Evolutionary conservation across 2,797 vertebrate genomes (phyloP).

Genomic region (Centropyge bicolor): DNA sequence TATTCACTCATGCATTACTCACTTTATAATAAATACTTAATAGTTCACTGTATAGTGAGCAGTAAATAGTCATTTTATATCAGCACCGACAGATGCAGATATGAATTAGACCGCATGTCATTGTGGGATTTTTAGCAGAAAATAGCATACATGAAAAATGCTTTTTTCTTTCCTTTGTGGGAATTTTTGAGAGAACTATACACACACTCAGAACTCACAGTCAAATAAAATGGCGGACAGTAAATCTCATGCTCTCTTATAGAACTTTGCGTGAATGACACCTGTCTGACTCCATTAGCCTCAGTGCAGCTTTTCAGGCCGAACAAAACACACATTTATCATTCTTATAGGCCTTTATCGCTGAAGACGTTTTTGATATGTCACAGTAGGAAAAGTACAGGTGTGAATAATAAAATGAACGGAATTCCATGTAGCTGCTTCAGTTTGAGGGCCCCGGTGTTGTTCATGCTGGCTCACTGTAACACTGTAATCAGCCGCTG

Average conservation of each 20-base stretch:
- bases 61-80: background rate
- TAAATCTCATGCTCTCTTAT: background rate
- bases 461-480: background rate
- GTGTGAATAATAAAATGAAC: background rate
- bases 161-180: background rate
- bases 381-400: too few species aligned
- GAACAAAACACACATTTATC: background rate
- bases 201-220: background rate
- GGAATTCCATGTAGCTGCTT: background rate
- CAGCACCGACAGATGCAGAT: background rate
- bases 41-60: background rate
- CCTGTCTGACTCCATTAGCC: background rate
- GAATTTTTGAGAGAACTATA: background rate
- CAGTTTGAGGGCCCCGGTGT: background rate
- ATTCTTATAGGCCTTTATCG: background rate
- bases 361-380: background rate
- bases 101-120: background rate
- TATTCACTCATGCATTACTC: background rate
- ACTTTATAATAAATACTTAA: background rate
- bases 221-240: background rate
- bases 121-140: background rate
- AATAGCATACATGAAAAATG: background rate
- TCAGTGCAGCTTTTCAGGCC: background rate
- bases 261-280: background rate
- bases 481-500: background rate